Percentiles rank a stretch among this genome's conserved stretches.
These are phyloP conservation scores for Loripinus fragilis DNA, from an alignment of 2,888 invertebrate genomes.

Conservation along the genomic window DNA sequence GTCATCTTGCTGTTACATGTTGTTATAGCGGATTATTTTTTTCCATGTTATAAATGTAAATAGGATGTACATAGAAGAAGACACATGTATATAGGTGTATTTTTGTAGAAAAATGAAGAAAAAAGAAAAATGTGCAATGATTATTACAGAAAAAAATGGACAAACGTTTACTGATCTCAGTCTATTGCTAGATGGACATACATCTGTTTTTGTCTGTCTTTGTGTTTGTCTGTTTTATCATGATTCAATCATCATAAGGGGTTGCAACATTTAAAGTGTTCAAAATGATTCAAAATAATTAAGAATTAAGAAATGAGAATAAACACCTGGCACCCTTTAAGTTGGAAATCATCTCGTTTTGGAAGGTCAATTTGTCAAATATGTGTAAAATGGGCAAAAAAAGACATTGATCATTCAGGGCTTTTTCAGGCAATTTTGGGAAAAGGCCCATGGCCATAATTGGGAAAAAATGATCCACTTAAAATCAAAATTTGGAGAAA, in stretches of 20 bases:
- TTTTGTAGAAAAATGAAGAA: constrained; percentile 53
- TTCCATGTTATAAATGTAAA: constrained; percentile 1
- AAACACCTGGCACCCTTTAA: too few species aligned
- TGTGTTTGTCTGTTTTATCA: constrained; percentile 1
- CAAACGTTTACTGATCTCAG: constrained; percentile 8
- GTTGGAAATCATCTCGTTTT: too few species aligned
- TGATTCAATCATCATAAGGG: too few species aligned
- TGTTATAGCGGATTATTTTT: constrained; percentile 4
- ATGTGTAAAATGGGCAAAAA: too few species aligned
- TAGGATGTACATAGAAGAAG: constrained; percentile 7
- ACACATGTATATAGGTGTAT: constrained; percentile 53
- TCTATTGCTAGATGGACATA: constrained; percentile 1
- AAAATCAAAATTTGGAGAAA: too few species aligned
- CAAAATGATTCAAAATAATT: too few species aligned
- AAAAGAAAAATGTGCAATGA: not conserved
- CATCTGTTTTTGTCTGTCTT: not conserved
- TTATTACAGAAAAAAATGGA: not conserved
- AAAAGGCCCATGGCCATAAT: too few species aligned
- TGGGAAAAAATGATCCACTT: too few species aligned
- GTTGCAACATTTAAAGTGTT: too few species aligned
- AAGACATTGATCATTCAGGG: too few species aligned
- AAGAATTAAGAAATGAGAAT: too few species aligned
- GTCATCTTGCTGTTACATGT: constrained; percentile 5
- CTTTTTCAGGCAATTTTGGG: too few species aligned
- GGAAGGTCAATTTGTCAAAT: not conserved